Base-by-base conservation (phyloP, 2,113 vertebrate species). In the Benitochromis conjunctus region DNA sequence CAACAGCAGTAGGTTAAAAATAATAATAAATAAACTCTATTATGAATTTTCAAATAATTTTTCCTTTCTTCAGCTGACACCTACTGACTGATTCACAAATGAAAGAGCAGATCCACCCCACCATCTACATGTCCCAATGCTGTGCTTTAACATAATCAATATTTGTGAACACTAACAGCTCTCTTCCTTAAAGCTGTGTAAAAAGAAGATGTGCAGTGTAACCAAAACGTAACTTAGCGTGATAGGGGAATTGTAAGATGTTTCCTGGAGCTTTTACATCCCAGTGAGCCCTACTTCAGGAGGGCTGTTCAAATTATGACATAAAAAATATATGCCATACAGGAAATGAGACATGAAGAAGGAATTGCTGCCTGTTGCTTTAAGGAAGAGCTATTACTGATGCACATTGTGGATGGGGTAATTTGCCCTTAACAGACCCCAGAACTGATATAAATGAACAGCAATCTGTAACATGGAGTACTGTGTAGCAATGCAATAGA, bases 371-470 rank as follows among this genome's bases (percentile, higher is more conserved):
- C 26, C 62, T 80, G 26, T 69, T 77, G 57, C 29, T 85, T 41
- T 58, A 6, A 76, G 24, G 53, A 48, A 76, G 9, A 34, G 26
- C 71, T 84, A 77, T 54, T 36, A 48, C 56, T 69, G 3, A 71
- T 36, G 12, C 46, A 54, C 5, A 36, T 31, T 54, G 46, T 38
- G 26, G 26, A 5, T 24, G 24, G 24, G 26, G 46, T 76, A 31
- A 76, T 71, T 82, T 71, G 21, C 46, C 81, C 74, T 43, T 53
- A 60, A 64, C 46, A 29, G 54, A 87, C 56, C 87, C 85, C 81
- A 90, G 69, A 74, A 54, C 81, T 84, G 80, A 88, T 74, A 79
- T 77, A 78, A 82, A 87, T 86, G 38, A 81, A 80, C 18, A 81
- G 21, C 62, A 69, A 36, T 76, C 74, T 74, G 60, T 19, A 80